These are phyloP conservation scores for Eidolon dupreanum DNA, from an alignment of 2,797 vertebrate genomes.

Conservation along the genomic window DNA sequence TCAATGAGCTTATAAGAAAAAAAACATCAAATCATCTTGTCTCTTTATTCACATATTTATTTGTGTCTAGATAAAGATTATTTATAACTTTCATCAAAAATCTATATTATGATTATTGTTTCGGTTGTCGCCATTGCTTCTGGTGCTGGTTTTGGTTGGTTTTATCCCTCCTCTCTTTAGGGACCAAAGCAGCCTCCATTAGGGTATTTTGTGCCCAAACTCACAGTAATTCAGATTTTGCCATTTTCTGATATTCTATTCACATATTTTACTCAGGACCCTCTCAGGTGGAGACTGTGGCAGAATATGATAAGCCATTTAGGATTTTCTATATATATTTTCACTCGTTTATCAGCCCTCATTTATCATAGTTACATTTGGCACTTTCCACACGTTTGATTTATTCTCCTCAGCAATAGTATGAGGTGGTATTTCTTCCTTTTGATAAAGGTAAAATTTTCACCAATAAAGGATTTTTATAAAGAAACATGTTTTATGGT, in stretches of 20 bases:
- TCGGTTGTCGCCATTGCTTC: background rate
- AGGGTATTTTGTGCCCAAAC: background rate
- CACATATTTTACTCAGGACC: background rate
- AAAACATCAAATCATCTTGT: background rate
- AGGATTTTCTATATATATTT: background rate
- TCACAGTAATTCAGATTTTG: background rate
- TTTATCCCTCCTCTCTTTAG: background rate
- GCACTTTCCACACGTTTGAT: background rate
- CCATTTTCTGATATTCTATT: background rate
- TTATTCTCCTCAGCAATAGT: background rate
- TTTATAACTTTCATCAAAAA: background rate
- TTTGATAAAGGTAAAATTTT: background rate
- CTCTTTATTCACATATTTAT: background rate
- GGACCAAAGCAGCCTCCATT: rapidly evolving
- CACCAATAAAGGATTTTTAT: background rate
- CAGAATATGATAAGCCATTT: background rate
- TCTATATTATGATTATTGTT: background rate
- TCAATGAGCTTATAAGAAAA: background rate
- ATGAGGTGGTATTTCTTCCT: background rate
- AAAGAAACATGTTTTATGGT: background rate
- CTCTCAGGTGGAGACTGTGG: background rate
- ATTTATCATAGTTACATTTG: background rate
- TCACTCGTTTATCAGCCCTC: background rate
- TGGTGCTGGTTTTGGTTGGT: background rate
- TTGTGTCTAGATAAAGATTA: background rate